These are phyloP conservation scores for Scleropages formosus DNA, from an alignment of 2,797 vertebrate genomes.

Conservation along the genomic window DNA sequence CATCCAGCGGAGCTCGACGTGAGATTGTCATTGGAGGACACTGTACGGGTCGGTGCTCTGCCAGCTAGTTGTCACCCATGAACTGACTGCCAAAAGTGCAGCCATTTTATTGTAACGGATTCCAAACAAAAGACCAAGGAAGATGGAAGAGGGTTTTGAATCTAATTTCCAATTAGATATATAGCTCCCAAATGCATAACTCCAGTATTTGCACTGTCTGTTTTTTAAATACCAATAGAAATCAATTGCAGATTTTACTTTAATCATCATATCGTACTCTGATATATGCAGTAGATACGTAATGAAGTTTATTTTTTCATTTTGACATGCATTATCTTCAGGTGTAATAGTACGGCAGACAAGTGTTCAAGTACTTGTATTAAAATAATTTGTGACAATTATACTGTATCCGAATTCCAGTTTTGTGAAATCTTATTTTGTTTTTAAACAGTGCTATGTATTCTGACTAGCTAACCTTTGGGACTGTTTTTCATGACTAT, in stretches of 20 bases:
- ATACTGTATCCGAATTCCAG: slow-evolving; percentile 39
- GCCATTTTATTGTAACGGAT: not conserved
- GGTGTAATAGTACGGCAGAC: slow-evolving; percentile 31
- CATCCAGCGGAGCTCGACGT: slow-evolving; percentile 33
- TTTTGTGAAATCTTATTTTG: slow-evolving; percentile 41
- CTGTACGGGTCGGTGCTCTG: slow-evolving; percentile 21
- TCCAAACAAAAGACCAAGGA: slow-evolving; percentile 24
- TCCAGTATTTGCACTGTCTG: slow-evolving; percentile 39
- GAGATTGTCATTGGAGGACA: slow-evolving; percentile 28
- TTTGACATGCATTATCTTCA: slow-evolving; percentile 31
- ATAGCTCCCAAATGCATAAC: slow-evolving; percentile 40
- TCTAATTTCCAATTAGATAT: slow-evolving; percentile 39
- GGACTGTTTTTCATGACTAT: slow-evolving; percentile 30
- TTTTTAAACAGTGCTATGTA: slow-evolving; percentile 36
- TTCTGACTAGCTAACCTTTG: slow-evolving; percentile 38
- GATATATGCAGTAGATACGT: slow-evolving; percentile 26
- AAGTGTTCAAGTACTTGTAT: slow-evolving; percentile 44
- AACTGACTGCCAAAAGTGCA: slow-evolving; percentile 22
- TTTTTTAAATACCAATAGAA: slow-evolving; percentile 31
- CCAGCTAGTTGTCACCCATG: slow-evolving; percentile 15
- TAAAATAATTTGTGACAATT: slow-evolving; percentile 44
- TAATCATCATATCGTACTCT: slow-evolving; percentile 28
- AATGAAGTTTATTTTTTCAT: slow-evolving; percentile 32
- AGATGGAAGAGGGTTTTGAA: slow-evolving; percentile 24
- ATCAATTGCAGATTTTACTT: slow-evolving; percentile 27